Base-by-base conservation (phyloP, 2,888 invertebrate species). In the Vandiemenella viatica region DNA sequence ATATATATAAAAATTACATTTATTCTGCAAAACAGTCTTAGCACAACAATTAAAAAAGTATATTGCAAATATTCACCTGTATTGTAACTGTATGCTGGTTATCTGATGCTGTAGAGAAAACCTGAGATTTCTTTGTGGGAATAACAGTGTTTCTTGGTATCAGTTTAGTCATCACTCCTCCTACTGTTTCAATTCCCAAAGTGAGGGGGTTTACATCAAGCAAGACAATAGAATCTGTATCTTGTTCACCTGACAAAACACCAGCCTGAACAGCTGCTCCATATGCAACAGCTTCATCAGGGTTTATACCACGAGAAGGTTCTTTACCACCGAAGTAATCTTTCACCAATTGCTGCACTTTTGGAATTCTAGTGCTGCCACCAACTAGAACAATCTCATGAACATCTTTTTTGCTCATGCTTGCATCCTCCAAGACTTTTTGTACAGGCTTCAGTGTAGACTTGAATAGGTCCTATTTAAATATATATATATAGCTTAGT, bases 21-120 rank as follows among this genome's bases (percentile, higher is more conserved):
- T n/a, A 23, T 43, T 19, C 19, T 43, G 3, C 20, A 10, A 16
- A 8, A 40, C 13, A 4, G 4, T 32, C 4, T 4, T 13, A 32
- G 32, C n/a, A 4, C 2, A 2, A 32, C 3, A 26, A 32, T 4
- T 13, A 44, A 46, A 22, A 49, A 61, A 17, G 6, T 7, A 18
- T 8, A 23, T 38, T 10, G 8, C 37, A 43, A 48, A 43, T 17
- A 17, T 47, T 26, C 46, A 73, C 72, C 69, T 92, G 91, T 65
- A 98, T 97, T 56, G 96, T 96, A 46, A 98, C 97, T 4, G 95
- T 95, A 69, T 95, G 92, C 67, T 98, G 97, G 69, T 97, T 97
- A 67, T 98, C 97, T 23, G 93, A 88, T 50, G 97, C 96, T 1
- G 97, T 98, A 0, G 96, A 95, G 80, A 98, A 98, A 64, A 97